These are phyloP conservation scores for Sebastes cheni DNA, from an alignment of 2,797 vertebrate genomes.

Conservation along the genomic window DNA sequence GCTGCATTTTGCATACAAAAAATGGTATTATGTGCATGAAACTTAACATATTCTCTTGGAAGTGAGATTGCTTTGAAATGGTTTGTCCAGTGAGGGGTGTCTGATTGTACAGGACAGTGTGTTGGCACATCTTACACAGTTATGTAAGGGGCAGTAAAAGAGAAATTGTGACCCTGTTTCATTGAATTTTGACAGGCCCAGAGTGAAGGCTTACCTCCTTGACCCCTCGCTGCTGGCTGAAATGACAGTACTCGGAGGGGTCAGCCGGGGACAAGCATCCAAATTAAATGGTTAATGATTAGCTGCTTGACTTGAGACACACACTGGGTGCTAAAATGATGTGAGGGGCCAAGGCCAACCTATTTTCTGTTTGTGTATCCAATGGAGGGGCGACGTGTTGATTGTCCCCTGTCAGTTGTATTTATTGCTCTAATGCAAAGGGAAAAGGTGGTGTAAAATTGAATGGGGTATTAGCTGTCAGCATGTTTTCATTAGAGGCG, in stretches of 20 bases:
- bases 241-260: slow-evolving; percentile 49
- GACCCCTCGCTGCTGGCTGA: slow-evolving; percentile 39
- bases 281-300: slow-evolving; percentile 76
- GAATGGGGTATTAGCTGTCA: slow-evolving; percentile 73
- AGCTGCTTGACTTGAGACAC: slow-evolving; percentile 55
- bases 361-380: slow-evolving; percentile 49
- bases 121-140: neutral
- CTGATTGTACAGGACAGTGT: neutral
- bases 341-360: slow-evolving; percentile 47
- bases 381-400: slow-evolving; percentile 38
- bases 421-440: slow-evolving; percentile 62
- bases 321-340: slow-evolving; percentile 54
- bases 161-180: neutral
- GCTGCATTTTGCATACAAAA: neutral
- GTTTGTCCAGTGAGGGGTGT: neutral
- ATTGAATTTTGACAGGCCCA: slow-evolving; percentile 13
- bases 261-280: slow-evolving; percentile 61
- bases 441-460: slow-evolving; percentile 65
- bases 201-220: slow-evolving; percentile 42
- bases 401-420: slow-evolving; percentile 62
- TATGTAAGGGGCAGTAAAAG: neutral
- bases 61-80: neutral
- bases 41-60: neutral
- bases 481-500: slow-evolving; percentile 74
- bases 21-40: neutral